phyloP scores from a whole-genome alignment of 2,888 invertebrate genomes.

The Pseudolycoriella hygida region DNA sequence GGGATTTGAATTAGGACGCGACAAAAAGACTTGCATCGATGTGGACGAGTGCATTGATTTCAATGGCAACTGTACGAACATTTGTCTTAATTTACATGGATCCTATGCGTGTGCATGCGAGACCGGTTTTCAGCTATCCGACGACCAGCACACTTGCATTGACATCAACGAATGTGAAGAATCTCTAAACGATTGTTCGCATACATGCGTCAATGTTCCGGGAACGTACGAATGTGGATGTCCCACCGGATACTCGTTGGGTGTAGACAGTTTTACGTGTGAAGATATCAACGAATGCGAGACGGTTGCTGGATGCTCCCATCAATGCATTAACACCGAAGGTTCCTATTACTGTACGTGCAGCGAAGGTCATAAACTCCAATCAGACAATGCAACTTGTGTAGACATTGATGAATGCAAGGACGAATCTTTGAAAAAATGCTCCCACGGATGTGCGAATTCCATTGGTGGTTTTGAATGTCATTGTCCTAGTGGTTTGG shows the following conservation, averaged over 20 bases:
- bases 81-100: conserved; percentile 39
- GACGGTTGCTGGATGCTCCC: conserved; percentile 21
- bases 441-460: conserved; percentile 31
- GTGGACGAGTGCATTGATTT: conserved; percentile 36
- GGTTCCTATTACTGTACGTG: conserved; percentile 38
- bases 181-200: conserved; percentile 29
- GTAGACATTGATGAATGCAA: conserved; percentile 30
- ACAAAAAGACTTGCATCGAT: conserved; percentile 28
- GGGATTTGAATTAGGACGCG: conserved; percentile 25
- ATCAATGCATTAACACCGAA: conserved; percentile 25
- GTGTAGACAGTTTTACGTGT: conserved; percentile 18
- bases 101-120: conserved; percentile 35
- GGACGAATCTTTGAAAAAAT: conserved; percentile 23
- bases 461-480: conserved; percentile 27
- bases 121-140: conserved; percentile 22
- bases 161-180: conserved; percentile 32
- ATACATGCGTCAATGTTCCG: conserved; percentile 33
- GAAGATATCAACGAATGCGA: conserved; percentile 23
- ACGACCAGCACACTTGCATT: conserved; percentile 24
- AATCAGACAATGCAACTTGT: conserved; percentile 26
- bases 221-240: conserved; percentile 40
- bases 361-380: conserved; percentile 20
- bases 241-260: conserved; percentile 30
- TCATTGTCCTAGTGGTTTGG: conserved; percentile 23
- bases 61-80: conserved; percentile 35